phyloP scores from a whole-genome alignment of 2,888 invertebrate genomes.

The Boloria euphrosyne region DNA sequence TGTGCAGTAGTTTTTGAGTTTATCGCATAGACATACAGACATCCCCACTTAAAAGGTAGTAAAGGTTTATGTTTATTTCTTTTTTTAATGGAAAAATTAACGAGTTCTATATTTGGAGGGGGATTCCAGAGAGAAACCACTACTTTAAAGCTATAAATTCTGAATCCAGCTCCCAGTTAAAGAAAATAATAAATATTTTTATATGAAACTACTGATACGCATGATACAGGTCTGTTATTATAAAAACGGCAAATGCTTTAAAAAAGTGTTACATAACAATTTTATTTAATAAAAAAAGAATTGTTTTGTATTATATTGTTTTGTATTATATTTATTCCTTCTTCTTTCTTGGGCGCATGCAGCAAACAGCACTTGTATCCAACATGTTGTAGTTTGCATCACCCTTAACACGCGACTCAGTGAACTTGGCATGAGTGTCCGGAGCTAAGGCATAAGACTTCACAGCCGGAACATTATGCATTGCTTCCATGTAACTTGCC shows the following conservation, averaged over 20 bases:
- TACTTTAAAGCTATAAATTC: too few species aligned
- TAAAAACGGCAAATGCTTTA: slow-evolving; percentile 13
- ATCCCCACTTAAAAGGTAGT: too few species aligned
- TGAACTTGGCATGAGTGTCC: slow-evolving; percentile 88
- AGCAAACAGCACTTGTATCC: slow-evolving; percentile 73
- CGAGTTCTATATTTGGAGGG: too few species aligned
- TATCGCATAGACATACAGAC: too few species aligned
- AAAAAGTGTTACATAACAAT: slow-evolving; percentile 7
- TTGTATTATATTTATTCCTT: slow-evolving; percentile 57
- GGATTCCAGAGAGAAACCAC: too few species aligned
- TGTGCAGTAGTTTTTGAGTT: too few species aligned
- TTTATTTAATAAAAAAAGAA: not conserved
- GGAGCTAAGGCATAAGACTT: slow-evolving; percentile 85
- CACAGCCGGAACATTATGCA: slow-evolving; percentile 87
- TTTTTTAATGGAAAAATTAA: too few species aligned
- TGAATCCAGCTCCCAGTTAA: too few species aligned
- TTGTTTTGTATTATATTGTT: slow-evolving; percentile 26
- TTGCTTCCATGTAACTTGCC: slow-evolving; percentile 84
- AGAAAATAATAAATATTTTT: too few species aligned
- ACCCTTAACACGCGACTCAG: slow-evolving; percentile 84
- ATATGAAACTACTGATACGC: too few species aligned
- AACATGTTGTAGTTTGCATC: slow-evolving; percentile 86
- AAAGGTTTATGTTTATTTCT: too few species aligned
- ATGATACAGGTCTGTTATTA: not conserved
- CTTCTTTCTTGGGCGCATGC: slow-evolving; percentile 78